Evolutionary conservation across 2,113 vertebrate species (phyloP), one percentile per base, ranked within the genome.

Genomic region (Siphamia tubifer): DNA sequence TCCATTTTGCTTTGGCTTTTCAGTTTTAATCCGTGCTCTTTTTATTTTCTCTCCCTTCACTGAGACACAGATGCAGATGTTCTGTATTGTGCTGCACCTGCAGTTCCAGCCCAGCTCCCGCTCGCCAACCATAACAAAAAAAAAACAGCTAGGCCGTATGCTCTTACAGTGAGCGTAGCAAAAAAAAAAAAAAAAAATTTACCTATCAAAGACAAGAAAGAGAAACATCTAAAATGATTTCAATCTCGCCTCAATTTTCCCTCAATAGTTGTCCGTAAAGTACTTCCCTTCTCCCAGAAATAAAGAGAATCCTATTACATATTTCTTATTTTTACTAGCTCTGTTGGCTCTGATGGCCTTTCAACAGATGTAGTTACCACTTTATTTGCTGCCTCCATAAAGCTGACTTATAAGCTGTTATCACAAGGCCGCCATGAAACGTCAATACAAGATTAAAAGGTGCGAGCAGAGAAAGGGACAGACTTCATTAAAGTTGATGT

Each of bases 391-490:
- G 66, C 66, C 69, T 82, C 85, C 61, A 88, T 90, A 91, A 92
- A 91, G 80, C 77, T 91, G 90, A 90, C 84, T 91, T 92, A 92
- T 89, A 82, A 84, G 74, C 77, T 81, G 81, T 88, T 91, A 90
- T 89, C 82, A 85, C 81, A 83, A 66, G 79, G 74, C 57, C 40
- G 17, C 70, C 78, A 69, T 74, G 68, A 87, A 83, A 88, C 68
- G 57, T 90, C 90, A 91, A 93, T 92, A 92, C 82, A 34, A 83
- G 89, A 91, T 92, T 90, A 91, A 90, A 86, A 87, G 88, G 79
- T 79, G 85, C 48, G 77, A 83, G 69, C 19, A 63, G 72, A 77
- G 77, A 75, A 84, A 87, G 83, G 68, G 68, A 84, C 81, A 82
- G 82, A 87, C 87, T 89, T 90, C 87, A 90, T 92, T 91, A 91